These are phyloP conservation scores for Cetoscarus ocellatus DNA, from an alignment of 2,797 vertebrate genomes.

Conservation along the genomic window DNA sequence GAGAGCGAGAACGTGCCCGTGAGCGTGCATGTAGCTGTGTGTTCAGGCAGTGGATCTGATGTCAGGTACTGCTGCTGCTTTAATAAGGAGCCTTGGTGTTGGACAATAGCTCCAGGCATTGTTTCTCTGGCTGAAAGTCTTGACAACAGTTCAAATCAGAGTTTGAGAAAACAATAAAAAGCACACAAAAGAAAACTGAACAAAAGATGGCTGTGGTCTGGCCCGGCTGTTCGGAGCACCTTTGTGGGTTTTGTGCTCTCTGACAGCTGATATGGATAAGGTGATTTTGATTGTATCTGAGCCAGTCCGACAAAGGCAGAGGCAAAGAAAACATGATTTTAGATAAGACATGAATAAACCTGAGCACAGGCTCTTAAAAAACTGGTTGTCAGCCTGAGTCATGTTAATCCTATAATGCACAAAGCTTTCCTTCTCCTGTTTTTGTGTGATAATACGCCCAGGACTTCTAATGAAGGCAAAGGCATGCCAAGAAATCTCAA, in stretches of 20 bases:
- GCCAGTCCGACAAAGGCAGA: conserved; percentile 25
- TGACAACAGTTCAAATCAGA: conserved; percentile 40
- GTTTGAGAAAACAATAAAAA: conserved; percentile 56
- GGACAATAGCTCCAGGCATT: conserved; percentile 58
- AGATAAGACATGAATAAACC: conserved; percentile 56
- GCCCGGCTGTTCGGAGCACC: conserved; percentile 38
- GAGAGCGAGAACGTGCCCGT: not conserved
- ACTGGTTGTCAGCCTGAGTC: conserved; percentile 45
- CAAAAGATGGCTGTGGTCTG: conserved; percentile 29
- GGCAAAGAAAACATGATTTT: conserved; percentile 43
- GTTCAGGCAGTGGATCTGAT: conserved; percentile 52
- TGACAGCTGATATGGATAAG: conserved; percentile 57
- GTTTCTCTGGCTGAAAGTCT: conserved; percentile 34
- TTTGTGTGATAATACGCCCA: conserved; percentile 34
- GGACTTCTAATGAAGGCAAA: conserved; percentile 21
- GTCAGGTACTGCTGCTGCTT: conserved; percentile 45
- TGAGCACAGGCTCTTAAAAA: conserved; percentile 28
- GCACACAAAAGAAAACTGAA: conserved; percentile 40
- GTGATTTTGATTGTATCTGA: conserved; percentile 56
- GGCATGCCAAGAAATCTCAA: conserved; percentile 13
- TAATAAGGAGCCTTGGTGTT: conserved; percentile 42
- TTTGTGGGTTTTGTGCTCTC: conserved; percentile 35
- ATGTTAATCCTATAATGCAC: conserved; percentile 43
- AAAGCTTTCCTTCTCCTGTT: conserved; percentile 28
- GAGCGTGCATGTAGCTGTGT: not conserved